These are phyloP conservation scores for Zeuzera pyrina DNA, from an alignment of 2,888 invertebrate species.

Conservation along the genomic window DNA sequence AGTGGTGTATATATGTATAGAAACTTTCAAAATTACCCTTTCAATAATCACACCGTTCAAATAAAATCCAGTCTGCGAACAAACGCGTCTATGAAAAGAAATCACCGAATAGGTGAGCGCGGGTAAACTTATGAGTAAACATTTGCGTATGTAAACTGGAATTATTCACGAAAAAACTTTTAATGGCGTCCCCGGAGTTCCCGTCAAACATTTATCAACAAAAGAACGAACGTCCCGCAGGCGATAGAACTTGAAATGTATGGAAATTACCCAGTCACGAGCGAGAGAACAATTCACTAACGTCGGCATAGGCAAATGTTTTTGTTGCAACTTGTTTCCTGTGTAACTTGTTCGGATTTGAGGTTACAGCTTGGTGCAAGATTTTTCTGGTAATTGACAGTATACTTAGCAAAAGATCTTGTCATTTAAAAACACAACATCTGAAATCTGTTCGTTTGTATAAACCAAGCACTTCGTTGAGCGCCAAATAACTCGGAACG, in stretches of 20 bases:
- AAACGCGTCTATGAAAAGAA: constrained; percentile 65
- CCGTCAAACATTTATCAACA: constrained; percentile 74
- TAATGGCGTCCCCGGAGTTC: constrained; percentile 73
- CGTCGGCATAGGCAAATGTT: constrained; percentile 69
- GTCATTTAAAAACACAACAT: no score
- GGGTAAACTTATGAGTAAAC: constrained; percentile 68
- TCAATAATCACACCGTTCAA: constrained; percentile 50
- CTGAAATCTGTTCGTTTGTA: no score
- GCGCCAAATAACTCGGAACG: constrained; percentile 54
- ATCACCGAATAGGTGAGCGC: constrained; percentile 69
- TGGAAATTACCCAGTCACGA: constrained; percentile 73
- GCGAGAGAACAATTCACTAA: constrained; percentile 72
- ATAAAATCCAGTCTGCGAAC: constrained; percentile 55
- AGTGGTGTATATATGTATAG: no score
- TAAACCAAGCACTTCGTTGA: constrained; percentile 47
- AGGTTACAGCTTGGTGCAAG: constrained; percentile 49
- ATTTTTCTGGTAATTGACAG: no score
- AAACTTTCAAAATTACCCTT: constrained; percentile 66
- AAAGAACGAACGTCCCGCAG: constrained; percentile 73
- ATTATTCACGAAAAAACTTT: constrained; percentile 74
- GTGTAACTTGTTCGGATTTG: constrained; percentile 50
- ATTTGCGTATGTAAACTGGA: constrained; percentile 73
- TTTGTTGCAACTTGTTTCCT: constrained; percentile 68
- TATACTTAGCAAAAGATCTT: no score
- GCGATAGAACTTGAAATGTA: constrained; percentile 73